These are phyloP conservation scores for Pocillopora grandis DNA, from an alignment of 92 coral and sea anemone species.

Conservation along the genomic window DNA sequence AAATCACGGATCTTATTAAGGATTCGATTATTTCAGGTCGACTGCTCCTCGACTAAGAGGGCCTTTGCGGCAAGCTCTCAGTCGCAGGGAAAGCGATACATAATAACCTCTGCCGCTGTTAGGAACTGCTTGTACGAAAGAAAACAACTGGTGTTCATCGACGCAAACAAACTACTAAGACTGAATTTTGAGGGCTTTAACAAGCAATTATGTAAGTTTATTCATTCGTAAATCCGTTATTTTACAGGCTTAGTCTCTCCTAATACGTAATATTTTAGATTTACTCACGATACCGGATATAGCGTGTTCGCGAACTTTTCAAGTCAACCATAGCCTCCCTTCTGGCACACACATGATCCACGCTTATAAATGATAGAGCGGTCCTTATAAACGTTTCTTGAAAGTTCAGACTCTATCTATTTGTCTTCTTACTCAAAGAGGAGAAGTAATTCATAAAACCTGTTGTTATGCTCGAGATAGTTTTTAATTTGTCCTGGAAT, in stretches of 20 bases:
- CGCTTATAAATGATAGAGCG: not conserved
- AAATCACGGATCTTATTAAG: not conserved
- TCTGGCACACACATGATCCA: not conserved
- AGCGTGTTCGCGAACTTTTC: not conserved
- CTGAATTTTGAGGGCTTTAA: slow-evolving; percentile 9
- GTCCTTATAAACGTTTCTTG: not conserved
- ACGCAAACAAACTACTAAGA: not conserved
- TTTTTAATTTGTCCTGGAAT: too few relatives aligned
- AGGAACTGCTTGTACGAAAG: slow-evolving; percentile 11
- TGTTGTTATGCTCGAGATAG: too few relatives aligned
- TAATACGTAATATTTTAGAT: not conserved
- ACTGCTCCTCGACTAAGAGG: not conserved
- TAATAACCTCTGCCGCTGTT: slow-evolving; percentile 4
- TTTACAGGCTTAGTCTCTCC: not conserved
- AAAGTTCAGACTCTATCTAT: not conserved
- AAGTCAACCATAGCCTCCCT: not conserved
- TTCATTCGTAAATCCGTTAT: slow-evolving; percentile 6
- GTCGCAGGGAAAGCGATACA: not conserved
- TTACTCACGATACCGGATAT: not conserved
- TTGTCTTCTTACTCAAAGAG: too few relatives aligned
- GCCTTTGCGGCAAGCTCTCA: not conserved
- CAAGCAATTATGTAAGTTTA: not conserved
- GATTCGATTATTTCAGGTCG: slow-evolving; percentile 6
- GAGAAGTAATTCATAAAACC: too few relatives aligned
- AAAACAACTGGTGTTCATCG: not conserved